These are phyloP conservation scores for Chrosomus eos DNA, from an alignment of 2,797 vertebrate genomes.

Conservation along the genomic window DNA sequence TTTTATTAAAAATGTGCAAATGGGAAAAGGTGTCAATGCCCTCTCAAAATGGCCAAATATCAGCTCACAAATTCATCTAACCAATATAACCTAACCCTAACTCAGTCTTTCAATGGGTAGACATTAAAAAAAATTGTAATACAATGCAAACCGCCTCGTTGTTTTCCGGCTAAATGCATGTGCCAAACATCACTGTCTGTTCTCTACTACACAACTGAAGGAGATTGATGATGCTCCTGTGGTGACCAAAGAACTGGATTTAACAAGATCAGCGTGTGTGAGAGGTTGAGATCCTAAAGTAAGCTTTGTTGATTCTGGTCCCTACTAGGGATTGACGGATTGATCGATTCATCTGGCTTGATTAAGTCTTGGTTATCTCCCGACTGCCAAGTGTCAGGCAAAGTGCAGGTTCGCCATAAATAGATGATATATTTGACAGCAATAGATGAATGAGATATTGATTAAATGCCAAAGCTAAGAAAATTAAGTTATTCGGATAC, in stretches of 20 bases:
- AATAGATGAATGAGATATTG: constrained; percentile 41
- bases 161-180: neutral
- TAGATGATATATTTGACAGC: constrained; percentile 33
- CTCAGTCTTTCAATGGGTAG: neutral
- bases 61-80: no score
- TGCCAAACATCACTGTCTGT: neutral
- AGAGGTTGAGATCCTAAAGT: constrained; percentile 17
- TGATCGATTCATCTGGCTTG: constrained; percentile 27
- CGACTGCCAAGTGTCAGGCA: constrained; percentile 9
- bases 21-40: neutral
- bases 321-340: constrained; percentile 10
- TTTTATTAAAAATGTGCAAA: neutral
- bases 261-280: constrained; percentile 27
- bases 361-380: constrained; percentile 17
- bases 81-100: no score
- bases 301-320: constrained; percentile 25
- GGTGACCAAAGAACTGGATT: constrained; percentile 7
- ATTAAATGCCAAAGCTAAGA: constrained; percentile 29
- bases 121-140: neutral
- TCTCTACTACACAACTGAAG: neutral
- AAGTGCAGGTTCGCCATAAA: neutral
- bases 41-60: neutral
- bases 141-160: neutral
- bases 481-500: neutral
- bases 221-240: constrained; percentile 7